Evolutionary conservation across 2,888 invertebrate genomes (phyloP).

Genomic region (Lathronympha strigana): DNA sequence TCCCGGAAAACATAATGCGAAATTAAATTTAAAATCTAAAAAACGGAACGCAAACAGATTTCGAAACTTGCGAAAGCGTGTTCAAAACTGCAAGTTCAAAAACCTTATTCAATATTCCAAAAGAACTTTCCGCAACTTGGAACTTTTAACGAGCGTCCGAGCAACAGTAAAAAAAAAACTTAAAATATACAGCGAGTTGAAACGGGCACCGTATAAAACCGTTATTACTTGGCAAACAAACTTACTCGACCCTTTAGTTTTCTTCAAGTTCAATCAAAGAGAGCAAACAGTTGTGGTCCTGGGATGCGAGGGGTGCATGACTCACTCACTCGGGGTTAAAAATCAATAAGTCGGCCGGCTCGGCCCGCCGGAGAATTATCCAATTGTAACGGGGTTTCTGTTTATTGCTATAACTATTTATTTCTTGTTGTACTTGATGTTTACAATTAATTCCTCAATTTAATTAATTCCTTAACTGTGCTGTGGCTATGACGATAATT

Average conservation of each 20-base stretch:
- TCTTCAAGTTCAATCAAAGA: constrained; percentile 77
- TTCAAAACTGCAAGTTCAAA: constrained; percentile 32
- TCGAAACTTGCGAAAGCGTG: constrained; percentile 17
- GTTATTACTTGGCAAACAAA: constrained; percentile 67
- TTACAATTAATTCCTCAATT: not conserved
- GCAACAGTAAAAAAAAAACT: constrained; percentile 52
- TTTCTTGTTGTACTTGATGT: not conserved
- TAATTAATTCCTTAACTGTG: too few relatives aligned
- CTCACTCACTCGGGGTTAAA: constrained; percentile 76
- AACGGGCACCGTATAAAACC: constrained; percentile 57
- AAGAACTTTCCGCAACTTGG: constrained; percentile 26
- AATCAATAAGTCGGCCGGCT: constrained; percentile 73
- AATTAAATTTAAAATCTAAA: constrained; percentile 19
- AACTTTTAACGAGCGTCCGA: constrained; percentile 66
- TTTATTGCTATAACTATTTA: constrained; percentile 3
- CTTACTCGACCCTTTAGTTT: constrained; percentile 58
- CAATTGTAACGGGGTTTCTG: constrained; percentile 41
- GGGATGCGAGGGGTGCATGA: constrained; percentile 65
- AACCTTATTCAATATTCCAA: constrained; percentile 41
- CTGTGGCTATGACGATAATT: too few relatives aligned
- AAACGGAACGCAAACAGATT: constrained; percentile 33
- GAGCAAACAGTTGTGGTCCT: constrained; percentile 67
- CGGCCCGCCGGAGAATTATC: constrained; percentile 43
- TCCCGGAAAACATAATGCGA: not conserved
- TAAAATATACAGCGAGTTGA: constrained; percentile 51